Evolutionary conservation across 1,140 invertebrate genomes (phyloP).

Genomic region (Cyrtorhinus lividipennis): DNA sequence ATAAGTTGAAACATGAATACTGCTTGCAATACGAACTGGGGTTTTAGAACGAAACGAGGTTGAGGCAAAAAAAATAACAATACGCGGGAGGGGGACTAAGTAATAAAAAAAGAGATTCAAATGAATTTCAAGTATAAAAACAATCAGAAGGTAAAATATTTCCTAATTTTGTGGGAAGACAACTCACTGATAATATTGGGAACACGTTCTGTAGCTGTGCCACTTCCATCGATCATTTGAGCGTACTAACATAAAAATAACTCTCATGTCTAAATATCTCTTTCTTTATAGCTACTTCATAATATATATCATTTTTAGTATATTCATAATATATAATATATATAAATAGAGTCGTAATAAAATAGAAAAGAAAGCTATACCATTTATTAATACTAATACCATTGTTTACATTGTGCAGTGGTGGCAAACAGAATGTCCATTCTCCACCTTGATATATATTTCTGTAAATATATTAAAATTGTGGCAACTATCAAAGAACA

Average conservation of each 20-base stretch:
- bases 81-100: too few relatives aligned
- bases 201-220: slow-evolving; percentile 21
- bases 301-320: slow-evolving; percentile 25
- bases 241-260: slow-evolving; percentile 27
- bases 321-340: slow-evolving; percentile 23
- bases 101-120: too few relatives aligned
- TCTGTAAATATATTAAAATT: slow-evolving; percentile 20
- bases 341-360: slow-evolving; percentile 26
- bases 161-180: slow-evolving; percentile 21
- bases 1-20: too few relatives aligned
- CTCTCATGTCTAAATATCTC: slow-evolving; percentile 26
- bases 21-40: too few relatives aligned
- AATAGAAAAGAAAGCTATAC: slow-evolving; percentile 27
- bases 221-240: slow-evolving; percentile 22
- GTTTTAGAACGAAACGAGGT: too few relatives aligned
- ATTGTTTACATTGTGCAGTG: slow-evolving; percentile 24
- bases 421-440: slow-evolving; percentile 23
- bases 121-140: too few relatives aligned
- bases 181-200: slow-evolving; percentile 23
- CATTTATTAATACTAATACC: slow-evolving; percentile 24
- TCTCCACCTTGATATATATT: slow-evolving; percentile 21
- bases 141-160: slow-evolving; percentile 17
- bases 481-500: slow-evolving; percentile 20
- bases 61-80: too few relatives aligned
- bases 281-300: slow-evolving; percentile 25